These are phyloP conservation scores for Pyrrhia umbra DNA, from an alignment of 2,888 invertebrate species.

Conservation along the genomic window DNA sequence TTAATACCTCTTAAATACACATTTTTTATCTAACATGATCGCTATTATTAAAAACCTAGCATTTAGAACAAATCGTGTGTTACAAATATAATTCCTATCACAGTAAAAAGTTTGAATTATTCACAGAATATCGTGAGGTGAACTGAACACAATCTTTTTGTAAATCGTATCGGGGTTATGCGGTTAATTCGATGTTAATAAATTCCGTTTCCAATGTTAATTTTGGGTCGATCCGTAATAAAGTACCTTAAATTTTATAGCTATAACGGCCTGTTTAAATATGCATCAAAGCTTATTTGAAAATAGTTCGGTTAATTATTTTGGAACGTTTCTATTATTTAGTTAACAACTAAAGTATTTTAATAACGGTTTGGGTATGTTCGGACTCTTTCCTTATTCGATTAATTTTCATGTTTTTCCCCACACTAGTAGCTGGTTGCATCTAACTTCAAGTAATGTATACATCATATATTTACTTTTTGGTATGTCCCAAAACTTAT, in stretches of 20 bases:
- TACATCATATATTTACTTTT: too few species aligned
- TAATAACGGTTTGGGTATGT: background rate
- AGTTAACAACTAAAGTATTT: slow-evolving; percentile 11
- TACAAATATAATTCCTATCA: slow-evolving; percentile 10
- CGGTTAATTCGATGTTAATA: slow-evolving; percentile 64
- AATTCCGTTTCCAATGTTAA: slow-evolving; percentile 63
- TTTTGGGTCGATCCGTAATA: slow-evolving; percentile 59
- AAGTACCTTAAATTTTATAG: slow-evolving; percentile 44
- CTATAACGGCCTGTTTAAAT: slow-evolving; percentile 39
- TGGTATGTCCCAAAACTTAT: too few species aligned
- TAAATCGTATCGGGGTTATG: slow-evolving; percentile 56
- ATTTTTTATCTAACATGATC: background rate
- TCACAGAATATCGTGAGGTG: slow-evolving; percentile 53
- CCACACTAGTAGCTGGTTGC: too few species aligned
- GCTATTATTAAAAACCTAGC: background rate
- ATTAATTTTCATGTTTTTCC: background rate
- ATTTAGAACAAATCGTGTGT: slow-evolving; percentile 2
- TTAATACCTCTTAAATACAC: too few species aligned
- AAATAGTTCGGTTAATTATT: slow-evolving; percentile 39
- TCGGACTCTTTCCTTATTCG: background rate
- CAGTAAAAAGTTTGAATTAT: slow-evolving; percentile 26
- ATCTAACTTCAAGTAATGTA: too few species aligned
- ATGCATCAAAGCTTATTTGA: slow-evolving; percentile 46
- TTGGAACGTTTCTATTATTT: slow-evolving; percentile 1
- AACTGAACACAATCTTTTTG: slow-evolving; percentile 44